These are phyloP conservation scores for Auanema freiburgensis DNA, from an alignment of 2,888 invertebrate genomes.

Conservation along the genomic window DNA sequence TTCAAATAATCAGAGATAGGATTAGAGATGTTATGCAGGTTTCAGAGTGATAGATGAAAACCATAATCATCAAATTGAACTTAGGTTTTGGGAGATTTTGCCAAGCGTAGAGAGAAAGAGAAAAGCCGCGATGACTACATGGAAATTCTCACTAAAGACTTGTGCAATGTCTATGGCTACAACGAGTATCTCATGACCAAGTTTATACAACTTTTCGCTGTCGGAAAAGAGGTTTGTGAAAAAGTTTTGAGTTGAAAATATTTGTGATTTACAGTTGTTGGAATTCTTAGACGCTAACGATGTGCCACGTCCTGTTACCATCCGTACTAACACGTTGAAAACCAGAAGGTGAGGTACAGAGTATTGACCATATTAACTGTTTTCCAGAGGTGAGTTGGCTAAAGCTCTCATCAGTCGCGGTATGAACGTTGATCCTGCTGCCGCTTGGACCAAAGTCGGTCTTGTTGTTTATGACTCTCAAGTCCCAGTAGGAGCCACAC, in stretches of 20 bases:
- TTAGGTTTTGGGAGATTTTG: conserved; percentile 56
- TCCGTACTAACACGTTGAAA: conserved; percentile 91
- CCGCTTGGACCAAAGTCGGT: conserved; percentile 98
- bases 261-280: conserved; percentile 70
- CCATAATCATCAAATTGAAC: too few species aligned
- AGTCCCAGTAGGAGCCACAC: conserved; percentile 90
- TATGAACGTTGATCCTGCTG: conserved; percentile 95
- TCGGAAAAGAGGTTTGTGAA: conserved; percentile 57
- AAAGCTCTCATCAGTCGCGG: conserved; percentile 89
- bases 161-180: conserved; percentile 92
- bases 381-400: conserved; percentile 54
- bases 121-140: conserved; percentile 49
- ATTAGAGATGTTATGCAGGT: conserved; percentile 59
- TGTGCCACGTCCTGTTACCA: conserved; percentile 88
- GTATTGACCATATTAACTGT: background rate
- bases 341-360: conserved; percentile 67
- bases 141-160: conserved; percentile 71
- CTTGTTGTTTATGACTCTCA: conserved; percentile 92
- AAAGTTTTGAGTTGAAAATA: conserved; percentile 22
- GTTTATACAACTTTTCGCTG: conserved; percentile 84
- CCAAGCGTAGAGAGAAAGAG: conserved; percentile 42
- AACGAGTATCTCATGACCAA: conserved; percentile 92
- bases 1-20: conserved; percentile 54
- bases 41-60: background rate
- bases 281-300: conserved; percentile 97